Evolutionary conservation across 2,797 vertebrate species (phyloP).

Genomic region (Anableps anableps): DNA sequence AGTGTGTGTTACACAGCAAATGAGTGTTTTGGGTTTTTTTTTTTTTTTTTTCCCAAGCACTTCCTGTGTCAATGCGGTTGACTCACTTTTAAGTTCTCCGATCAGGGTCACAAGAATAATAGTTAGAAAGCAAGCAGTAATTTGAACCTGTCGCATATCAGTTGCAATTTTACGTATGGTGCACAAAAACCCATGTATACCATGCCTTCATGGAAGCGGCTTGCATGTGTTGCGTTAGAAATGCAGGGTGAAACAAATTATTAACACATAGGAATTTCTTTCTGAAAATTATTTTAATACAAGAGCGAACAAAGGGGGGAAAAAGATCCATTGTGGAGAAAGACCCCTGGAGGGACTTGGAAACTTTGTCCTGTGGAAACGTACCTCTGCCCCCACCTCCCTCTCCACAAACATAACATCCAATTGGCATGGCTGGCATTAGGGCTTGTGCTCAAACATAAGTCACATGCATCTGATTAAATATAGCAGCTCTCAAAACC

Average conservation of each 20-base stretch:
- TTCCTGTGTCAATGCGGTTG: constrained; percentile 21
- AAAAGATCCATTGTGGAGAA: background rate
- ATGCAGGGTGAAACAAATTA: background rate
- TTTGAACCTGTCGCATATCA: constrained; percentile 6
- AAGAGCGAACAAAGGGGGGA: background rate
- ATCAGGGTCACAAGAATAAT: constrained; percentile 17
- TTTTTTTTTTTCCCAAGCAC: background rate
- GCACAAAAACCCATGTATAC: background rate
- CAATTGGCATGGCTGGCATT: constrained; percentile 61
- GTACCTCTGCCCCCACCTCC: constrained; percentile 15
- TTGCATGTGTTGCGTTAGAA: background rate
- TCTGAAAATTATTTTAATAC: background rate
- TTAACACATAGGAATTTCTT: background rate
- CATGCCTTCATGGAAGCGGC: constrained; percentile 27
- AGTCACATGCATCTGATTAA: constrained; percentile 70
- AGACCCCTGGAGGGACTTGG: constrained; percentile 3
- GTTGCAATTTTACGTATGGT: constrained; percentile 8
- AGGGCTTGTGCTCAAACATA: constrained; percentile 60
- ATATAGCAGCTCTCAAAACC: constrained; percentile 71
- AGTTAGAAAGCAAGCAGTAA: constrained; percentile 24
- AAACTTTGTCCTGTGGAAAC: constrained; percentile 59
- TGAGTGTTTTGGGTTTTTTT: constrained; percentile 5
- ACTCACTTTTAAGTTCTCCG: constrained; percentile 16
- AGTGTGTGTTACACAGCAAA: background rate
- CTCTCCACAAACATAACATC: constrained; percentile 33